Evolutionary conservation across 2,888 invertebrate species (phyloP).

Genomic region (Eulithis prunata): DNA sequence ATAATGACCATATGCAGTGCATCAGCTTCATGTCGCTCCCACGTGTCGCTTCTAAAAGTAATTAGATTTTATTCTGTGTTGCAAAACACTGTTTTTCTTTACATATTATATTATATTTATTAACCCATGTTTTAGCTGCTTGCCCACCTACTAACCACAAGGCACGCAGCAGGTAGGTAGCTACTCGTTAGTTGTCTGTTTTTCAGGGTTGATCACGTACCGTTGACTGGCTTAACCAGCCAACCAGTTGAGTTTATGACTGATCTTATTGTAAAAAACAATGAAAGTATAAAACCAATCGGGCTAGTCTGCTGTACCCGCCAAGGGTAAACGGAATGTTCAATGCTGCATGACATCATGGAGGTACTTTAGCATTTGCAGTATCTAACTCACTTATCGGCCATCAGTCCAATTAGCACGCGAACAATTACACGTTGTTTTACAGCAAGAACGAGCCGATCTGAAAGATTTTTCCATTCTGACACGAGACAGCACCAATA

Average conservation of each 20-base stretch:
- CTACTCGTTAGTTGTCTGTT: too few species aligned
- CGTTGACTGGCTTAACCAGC: too few species aligned
- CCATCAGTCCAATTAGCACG: constrained; percentile 20
- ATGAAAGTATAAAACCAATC: not conserved
- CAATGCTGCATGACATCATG: constrained; percentile 37
- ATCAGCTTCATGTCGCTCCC: not conserved
- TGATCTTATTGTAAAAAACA: too few species aligned
- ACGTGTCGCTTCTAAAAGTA: not conserved
- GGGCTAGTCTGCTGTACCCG: not conserved
- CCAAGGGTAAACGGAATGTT: constrained; percentile 16
- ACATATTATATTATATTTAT: too few species aligned
- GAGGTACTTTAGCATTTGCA: constrained; percentile 24
- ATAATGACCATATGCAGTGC: not conserved
- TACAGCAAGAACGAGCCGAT: not conserved
- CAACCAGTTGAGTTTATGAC: too few species aligned
- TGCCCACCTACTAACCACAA: too few species aligned
- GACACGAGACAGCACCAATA: not conserved
- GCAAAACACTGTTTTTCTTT: too few species aligned
- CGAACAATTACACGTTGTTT: constrained; percentile 24
- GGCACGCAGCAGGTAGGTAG: too few species aligned
- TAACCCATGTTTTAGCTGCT: too few species aligned
- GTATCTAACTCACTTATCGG: constrained; percentile 35
- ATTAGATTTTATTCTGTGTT: too few species aligned
- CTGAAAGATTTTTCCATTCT: constrained; percentile 15
- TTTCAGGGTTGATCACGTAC: too few species aligned